phyloP scores from a whole-genome alignment of 2,797 vertebrate species.

The Fistularia tabacaria region DNA sequence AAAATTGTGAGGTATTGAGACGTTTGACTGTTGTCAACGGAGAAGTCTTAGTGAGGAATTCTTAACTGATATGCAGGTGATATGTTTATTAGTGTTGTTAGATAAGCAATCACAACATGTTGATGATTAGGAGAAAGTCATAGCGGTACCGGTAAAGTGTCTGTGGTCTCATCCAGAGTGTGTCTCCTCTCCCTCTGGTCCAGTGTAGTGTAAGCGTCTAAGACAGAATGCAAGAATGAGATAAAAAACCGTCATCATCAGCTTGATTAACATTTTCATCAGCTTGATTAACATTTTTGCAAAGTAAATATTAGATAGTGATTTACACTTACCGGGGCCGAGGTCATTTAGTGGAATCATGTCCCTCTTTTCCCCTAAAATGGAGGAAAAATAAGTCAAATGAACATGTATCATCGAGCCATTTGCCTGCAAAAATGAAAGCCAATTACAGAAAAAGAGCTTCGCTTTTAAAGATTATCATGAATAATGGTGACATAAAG shows the following conservation, averaged over 20 bases:
- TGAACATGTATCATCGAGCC: background rate
- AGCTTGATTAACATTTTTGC: background rate
- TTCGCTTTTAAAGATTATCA: too few relatives aligned
- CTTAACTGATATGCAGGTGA: conserved; percentile 30
- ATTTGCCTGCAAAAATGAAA: too few relatives aligned
- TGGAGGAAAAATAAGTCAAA: conserved; percentile 9
- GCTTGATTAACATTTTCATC: background rate
- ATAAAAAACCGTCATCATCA: background rate
- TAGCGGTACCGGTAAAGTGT: conserved; percentile 83
- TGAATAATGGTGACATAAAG: too few relatives aligned
- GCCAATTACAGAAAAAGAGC: too few relatives aligned
- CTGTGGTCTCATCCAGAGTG: conserved; percentile 88
- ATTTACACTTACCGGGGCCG: conserved; percentile 80
- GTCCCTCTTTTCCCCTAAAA: conserved; percentile 83
- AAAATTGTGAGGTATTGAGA: conserved; percentile 56
- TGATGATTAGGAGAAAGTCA: background rate
- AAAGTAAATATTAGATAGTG: background rate
- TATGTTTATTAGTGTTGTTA: conserved; percentile 58
- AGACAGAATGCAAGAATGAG: background rate
- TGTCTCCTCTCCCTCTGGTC: conserved; percentile 89
- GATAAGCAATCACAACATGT: conserved; percentile 11
- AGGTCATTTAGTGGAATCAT: conserved; percentile 95
- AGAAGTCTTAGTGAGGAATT: conserved; percentile 41
- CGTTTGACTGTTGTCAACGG: conserved; percentile 2
- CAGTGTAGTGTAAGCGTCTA: conserved; percentile 85